Percentiles rank a stretch among this genome's conserved stretches.
These are phyloP conservation scores for Temnothorax nylanderi DNA, from an alignment of 1,140 invertebrate genomes.

Conservation along the genomic window DNA sequence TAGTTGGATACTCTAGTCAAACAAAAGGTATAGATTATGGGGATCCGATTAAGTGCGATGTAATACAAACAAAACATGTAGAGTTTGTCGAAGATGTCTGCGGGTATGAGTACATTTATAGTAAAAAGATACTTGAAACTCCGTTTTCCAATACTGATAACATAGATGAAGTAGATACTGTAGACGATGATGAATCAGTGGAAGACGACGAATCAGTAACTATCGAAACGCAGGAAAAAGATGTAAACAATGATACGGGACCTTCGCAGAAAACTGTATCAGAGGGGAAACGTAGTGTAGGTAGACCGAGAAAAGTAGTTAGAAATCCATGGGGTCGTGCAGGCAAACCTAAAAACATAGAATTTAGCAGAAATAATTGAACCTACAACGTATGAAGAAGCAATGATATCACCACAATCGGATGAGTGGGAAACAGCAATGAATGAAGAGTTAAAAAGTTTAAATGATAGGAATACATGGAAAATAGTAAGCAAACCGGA, in stretches of 20 bases:
- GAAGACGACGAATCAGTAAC: not conserved
- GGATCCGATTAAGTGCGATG: not conserved
- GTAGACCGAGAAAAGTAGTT: slow-evolving; percentile 14
- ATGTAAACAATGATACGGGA: not conserved
- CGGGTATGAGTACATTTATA: slow-evolving; percentile 11
- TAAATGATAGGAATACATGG: slow-evolving; percentile 43
- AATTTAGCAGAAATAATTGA: slow-evolving; percentile 11
- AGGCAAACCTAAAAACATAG: slow-evolving; percentile 32
- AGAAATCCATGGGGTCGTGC: slow-evolving; percentile 9
- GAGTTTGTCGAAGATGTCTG: slow-evolving; percentile 18
- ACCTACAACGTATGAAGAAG: slow-evolving; percentile 16
- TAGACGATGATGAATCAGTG: not conserved
- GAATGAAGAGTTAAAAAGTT: slow-evolving; percentile 6
- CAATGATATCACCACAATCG: not conserved
- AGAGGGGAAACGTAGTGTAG: not conserved
- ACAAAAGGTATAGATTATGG: slow-evolving; percentile 32
- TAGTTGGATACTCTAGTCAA: slow-evolving; percentile 32
- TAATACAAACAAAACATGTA: slow-evolving; percentile 46
- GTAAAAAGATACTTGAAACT: slow-evolving; percentile 7
- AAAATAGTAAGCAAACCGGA: not conserved
- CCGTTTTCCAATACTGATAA: not conserved
- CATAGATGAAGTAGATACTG: not conserved
- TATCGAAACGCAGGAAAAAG: not conserved
- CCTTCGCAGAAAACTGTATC: not conserved
- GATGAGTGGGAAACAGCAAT: slow-evolving; percentile 21